Evolutionary conservation across 2,113 vertebrate species (phyloP).

Genomic region (Rhadina sibilatrix): DNA sequence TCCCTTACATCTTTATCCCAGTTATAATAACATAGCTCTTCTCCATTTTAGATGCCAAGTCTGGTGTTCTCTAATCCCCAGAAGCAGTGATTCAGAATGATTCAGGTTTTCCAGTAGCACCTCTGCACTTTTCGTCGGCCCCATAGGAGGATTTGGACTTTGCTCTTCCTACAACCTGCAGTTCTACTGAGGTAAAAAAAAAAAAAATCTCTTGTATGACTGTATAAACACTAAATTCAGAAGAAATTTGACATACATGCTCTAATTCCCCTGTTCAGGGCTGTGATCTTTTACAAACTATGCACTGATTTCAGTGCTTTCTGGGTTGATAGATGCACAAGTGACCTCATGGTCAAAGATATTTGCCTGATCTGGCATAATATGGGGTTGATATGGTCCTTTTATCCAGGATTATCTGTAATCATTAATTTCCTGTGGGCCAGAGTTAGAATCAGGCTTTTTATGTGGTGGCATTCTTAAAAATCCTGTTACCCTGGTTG

Average conservation of each 20-base stretch:
- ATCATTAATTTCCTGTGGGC: background rate
- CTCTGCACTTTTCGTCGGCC: background rate
- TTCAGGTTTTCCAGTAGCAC: background rate
- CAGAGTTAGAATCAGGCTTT: background rate
- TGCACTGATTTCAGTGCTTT: background rate
- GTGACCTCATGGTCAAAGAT: background rate
- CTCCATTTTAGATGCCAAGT: background rate
- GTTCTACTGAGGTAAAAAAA: background rate
- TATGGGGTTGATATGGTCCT: background rate
- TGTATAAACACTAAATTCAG: background rate
- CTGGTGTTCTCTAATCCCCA: background rate
- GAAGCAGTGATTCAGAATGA: background rate
- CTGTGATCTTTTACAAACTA: background rate
- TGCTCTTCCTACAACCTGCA: background rate
- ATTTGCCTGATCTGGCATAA: background rate
- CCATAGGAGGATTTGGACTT: background rate
- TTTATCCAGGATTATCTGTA: background rate
- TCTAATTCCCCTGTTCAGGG: background rate
- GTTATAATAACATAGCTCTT: background rate
- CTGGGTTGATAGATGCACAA: background rate
- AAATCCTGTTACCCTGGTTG: background rate
- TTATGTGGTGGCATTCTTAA: background rate
- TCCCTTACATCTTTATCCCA: background rate
- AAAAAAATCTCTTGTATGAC: background rate
- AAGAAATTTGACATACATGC: background rate